phyloP scores from a whole-genome alignment of 2,113 vertebrate species.

The Aspidoscelis tigris region DNA sequence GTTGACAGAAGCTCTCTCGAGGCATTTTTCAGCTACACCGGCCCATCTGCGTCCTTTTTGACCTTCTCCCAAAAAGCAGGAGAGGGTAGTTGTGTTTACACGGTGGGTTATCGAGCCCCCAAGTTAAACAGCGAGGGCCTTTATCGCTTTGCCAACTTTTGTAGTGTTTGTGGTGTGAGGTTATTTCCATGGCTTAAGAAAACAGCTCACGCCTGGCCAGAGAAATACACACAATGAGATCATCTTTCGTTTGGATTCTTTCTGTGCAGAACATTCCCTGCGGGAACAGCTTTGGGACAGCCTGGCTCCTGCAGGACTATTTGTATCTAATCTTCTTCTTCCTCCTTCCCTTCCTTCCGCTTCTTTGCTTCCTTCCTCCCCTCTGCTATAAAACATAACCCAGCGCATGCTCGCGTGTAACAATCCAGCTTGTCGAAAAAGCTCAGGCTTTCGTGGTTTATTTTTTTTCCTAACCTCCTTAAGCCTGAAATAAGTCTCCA shows the following conservation, averaged over 20 bases:
- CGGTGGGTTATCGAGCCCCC: conserved; percentile 54
- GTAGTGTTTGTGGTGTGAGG: conserved; percentile 63
- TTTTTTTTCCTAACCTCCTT: conserved; percentile 48
- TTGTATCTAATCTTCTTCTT: conserved; percentile 78
- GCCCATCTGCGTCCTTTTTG: conserved; percentile 39
- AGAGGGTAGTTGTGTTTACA: conserved; percentile 54
- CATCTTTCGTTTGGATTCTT: conserved; percentile 77
- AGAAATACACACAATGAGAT: conserved; percentile 76
- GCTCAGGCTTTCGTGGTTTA: conserved; percentile 51
- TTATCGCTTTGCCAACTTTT: conserved; percentile 67
- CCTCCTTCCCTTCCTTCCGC: conserved; percentile 71
- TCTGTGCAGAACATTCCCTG: conserved; percentile 64
- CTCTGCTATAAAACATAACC: conserved; percentile 53
- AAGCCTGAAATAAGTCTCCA: conserved; percentile 77
- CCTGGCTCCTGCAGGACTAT: conserved; percentile 78
- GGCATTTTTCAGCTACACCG: conserved; percentile 26
- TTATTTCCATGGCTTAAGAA: conserved; percentile 76
- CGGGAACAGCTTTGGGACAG: conserved; percentile 73
- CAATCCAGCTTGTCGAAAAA: conserved; percentile 53
- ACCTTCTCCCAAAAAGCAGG: conserved; percentile 41
- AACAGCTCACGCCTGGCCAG: conserved; percentile 71
- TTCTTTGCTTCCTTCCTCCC: conserved; percentile 64
- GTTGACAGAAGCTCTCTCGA: background rate
- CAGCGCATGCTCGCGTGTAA: conserved; percentile 54
- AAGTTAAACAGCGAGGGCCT: conserved; percentile 65